Conservation (phyloP, 1,140 invertebrate genomes). For the Macrobrachium rosenbergii region DNA sequence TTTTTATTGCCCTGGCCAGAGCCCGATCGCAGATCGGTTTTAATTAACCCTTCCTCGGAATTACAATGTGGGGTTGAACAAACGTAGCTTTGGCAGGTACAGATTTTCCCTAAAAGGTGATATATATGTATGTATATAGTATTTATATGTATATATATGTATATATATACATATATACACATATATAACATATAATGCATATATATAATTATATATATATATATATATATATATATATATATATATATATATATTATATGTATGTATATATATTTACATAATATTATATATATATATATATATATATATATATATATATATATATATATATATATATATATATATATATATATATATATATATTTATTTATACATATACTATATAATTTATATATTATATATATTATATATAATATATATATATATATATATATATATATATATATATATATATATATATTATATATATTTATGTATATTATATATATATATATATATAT, state of each 20-base stretch:
- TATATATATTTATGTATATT: neutral
- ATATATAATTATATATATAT: conserved; percentile 5
- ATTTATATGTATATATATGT: conserved; percentile 1
- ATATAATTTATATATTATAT: conserved; percentile 7
- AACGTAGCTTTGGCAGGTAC: too few species aligned
- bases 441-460: conserved; percentile 27
- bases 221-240: conserved; percentile 14
- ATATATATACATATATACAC: neutral
- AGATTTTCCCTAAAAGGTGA: neutral
- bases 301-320: conserved; percentile 8
- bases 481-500: conserved; percentile 9
- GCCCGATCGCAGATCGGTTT: too few species aligned
- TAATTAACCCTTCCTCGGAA: too few species aligned
- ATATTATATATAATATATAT: conserved; percentile 14
- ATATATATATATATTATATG: neutral
- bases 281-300: conserved; percentile 12
- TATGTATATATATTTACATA: neutral
- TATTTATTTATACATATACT: neutral
- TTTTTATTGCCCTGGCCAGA: too few species aligned
- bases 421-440: conserved; percentile 9
- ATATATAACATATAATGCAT: conserved; percentile 7
- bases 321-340: conserved; percentile 15
- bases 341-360: conserved; percentile 27
- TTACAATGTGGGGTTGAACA: too few species aligned
- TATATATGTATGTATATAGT: neutral